Base-by-base conservation (phyloP, 2,113 vertebrate species). In the Holacanthus passer region DNA sequence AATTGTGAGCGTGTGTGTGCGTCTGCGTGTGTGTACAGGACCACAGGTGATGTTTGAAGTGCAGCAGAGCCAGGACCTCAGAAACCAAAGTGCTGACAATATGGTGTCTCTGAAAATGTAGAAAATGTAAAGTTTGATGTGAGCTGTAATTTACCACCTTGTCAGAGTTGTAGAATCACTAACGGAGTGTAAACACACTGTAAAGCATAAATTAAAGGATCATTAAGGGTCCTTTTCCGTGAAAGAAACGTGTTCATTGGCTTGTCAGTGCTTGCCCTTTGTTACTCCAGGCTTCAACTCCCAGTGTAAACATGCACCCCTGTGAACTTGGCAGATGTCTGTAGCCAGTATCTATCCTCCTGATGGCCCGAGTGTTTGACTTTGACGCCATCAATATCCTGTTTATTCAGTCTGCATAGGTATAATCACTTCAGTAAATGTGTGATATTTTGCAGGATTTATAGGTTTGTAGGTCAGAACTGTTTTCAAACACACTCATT, bases 351-450 rank as follows among this genome's bases (percentile, higher is more conserved):
- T 91, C 88, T 89, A 56, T 85, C 74, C 43, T 88, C 70, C 88
- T 71, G 82, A 79, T 82, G 83, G 81, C 67, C 77, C 24, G 73
- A 73, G 69, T 92, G 87, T 94, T 93, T 91, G 86, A 70, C 82
- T 91, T 90, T 78, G 83, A 81, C 82, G 37, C 73, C 84, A 88
- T 90, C 53, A 16, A 90, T 94, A 93, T 93, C 91, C 92, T 92
- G 90, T 94, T 93, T 94, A 90, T 92, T 93, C 93, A 93, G 92
- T 93, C 88, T 84, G 81, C 86, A 85, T 84, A 68, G 84, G 77
- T 91, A 88, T 92, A 94, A 94, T 90, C 91, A 89, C 90, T 91
- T 91, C 24, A 60, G 89, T 89, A 90, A 93, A 94, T 89, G 87
- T 76, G 84, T 35, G 41, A 72, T 82, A 77, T 82, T 90, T 55